These are phyloP conservation scores for Lagopus muta DNA, from an alignment of 2,113 vertebrate species.

Conservation along the genomic window DNA sequence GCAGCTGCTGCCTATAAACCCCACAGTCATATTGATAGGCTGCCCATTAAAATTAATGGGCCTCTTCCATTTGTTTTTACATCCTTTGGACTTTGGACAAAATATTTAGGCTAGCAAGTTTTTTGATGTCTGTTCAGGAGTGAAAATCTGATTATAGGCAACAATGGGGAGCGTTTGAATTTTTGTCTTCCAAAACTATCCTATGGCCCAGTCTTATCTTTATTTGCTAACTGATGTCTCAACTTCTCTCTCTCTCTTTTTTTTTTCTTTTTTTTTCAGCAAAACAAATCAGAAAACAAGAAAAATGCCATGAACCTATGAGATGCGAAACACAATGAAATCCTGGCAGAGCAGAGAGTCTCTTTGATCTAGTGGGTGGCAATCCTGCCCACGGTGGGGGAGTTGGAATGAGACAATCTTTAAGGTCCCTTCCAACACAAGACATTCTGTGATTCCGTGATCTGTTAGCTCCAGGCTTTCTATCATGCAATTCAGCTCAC, in stretches of 20 bases:
- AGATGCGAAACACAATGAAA: background rate
- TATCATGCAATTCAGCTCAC: background rate
- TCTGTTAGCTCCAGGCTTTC: background rate
- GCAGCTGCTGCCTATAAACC: background rate
- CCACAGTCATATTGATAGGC: background rate
- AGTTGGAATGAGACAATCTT: background rate
- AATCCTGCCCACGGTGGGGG: background rate
- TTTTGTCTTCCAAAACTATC: background rate
- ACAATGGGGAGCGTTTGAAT: background rate
- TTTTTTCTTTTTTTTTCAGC: background rate
- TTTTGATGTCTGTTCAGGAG: background rate
- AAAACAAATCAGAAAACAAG: background rate
- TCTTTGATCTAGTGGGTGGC: background rate
- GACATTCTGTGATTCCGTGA: background rate
- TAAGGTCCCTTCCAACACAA: background rate
- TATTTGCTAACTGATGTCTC: background rate
- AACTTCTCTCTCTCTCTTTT: accelerated
- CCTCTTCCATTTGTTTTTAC: background rate
- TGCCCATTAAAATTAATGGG: background rate
- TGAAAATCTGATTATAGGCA: background rate
- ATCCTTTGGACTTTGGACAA: background rate
- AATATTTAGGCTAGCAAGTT: background rate
- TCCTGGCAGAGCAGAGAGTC: background rate
- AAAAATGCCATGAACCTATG: background rate
- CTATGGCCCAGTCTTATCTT: background rate